A percentile compares a stretch with the other conserved stretches of the same genome.
These are phyloP conservation scores for Melanitta fusca DNA, from an alignment of 2,797 vertebrate genomes.

Conservation along the genomic window DNA sequence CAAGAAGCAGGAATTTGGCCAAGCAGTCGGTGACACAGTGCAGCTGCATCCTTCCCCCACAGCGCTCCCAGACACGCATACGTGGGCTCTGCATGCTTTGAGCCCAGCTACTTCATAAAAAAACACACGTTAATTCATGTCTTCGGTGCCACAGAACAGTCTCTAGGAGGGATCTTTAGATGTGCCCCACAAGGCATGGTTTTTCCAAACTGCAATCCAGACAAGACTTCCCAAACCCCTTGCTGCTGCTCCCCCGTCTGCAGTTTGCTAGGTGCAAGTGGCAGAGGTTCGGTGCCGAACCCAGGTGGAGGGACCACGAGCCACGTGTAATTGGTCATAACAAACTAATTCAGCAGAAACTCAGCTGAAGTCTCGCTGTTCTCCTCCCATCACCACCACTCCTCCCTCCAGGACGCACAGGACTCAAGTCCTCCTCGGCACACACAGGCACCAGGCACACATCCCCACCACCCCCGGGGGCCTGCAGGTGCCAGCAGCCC, in stretches of 20 bases:
- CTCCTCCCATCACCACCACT: neutral
- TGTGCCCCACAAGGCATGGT: neutral
- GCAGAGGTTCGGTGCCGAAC: neutral
- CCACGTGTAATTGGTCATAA: neutral
- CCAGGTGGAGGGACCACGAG: accelerated
- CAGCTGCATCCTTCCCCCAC: neutral
- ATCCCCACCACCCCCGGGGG: neutral
- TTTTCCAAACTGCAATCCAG: neutral
- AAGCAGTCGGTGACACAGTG: neutral
- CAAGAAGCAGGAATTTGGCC: neutral
- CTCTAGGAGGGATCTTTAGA: neutral
- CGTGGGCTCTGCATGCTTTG: neutral
- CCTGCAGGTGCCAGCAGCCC: neutral
- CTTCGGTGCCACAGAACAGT: neutral
- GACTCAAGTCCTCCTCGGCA: accelerated
- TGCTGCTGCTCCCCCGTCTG: no score
- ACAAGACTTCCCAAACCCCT: neutral
- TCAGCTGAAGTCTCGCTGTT: neutral
- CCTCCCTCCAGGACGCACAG: accelerated
- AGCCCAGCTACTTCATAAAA: neutral
- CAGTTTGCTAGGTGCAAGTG: neutral
- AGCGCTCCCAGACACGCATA: neutral
- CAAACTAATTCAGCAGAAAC: neutral
- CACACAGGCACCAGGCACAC: accelerated
- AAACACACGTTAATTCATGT: neutral